These are phyloP conservation scores for Hippopotamyrus pictus DNA, from an alignment of 2,797 vertebrate genomes.

Conservation along the genomic window DNA sequence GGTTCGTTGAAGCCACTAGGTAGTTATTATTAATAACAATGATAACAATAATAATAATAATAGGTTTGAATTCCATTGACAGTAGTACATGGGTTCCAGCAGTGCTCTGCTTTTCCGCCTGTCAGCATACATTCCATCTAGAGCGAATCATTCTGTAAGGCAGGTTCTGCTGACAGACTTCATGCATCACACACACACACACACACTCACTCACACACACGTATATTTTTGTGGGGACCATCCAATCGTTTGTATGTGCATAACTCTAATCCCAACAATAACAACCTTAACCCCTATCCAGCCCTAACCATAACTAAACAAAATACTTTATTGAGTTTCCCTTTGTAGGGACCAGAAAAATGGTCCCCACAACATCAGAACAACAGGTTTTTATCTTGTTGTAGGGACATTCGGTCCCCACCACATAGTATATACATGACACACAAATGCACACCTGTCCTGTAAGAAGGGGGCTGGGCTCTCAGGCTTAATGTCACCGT, in stretches of 20 bases:
- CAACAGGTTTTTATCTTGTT: neutral
- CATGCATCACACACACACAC: neutral
- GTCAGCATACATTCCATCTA: conserved; percentile 30
- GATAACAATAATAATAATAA: neutral
- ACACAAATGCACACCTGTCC: neutral
- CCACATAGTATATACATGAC: neutral
- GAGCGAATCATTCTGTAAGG: conserved; percentile 24
- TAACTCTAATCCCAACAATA: neutral
- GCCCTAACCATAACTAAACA: neutral
- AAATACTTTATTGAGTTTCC: neutral
- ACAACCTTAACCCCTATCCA: too few species aligned
- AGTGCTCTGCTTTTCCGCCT: conserved; percentile 16
- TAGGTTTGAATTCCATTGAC: conserved; percentile 24
- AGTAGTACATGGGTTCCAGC: conserved; percentile 7
- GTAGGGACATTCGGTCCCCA: neutral
- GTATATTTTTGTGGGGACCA: neutral
- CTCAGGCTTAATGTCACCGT: neutral
- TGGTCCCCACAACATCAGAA: neutral
- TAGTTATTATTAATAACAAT: neutral
- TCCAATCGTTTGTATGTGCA: neutral
- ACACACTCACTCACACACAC: neutral
- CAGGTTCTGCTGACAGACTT: neutral
- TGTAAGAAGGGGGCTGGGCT: neutral
- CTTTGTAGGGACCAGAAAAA: neutral
- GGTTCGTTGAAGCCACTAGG: neutral